These are phyloP conservation scores for Cephalopholis sonnerati DNA, from an alignment of 2,113 vertebrate genomes.

Conservation along the genomic window DNA sequence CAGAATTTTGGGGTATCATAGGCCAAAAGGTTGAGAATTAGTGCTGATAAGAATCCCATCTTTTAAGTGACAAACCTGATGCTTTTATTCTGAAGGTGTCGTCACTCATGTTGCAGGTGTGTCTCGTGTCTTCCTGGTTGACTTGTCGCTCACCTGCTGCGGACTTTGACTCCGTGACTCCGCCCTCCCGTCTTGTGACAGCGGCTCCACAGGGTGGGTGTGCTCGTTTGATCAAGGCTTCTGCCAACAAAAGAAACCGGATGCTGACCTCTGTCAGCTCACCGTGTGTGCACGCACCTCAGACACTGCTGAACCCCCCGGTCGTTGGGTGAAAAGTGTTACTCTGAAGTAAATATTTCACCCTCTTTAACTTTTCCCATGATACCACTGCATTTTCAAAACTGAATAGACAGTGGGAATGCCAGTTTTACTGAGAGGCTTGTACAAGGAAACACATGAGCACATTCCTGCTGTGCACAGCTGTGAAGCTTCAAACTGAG, in stretches of 20 bases:
- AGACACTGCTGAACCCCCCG: background rate
- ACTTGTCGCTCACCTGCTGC: constrained; percentile 58
- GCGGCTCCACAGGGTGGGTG: constrained; percentile 70
- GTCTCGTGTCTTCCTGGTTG: background rate
- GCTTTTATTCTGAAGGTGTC: constrained; percentile 62
- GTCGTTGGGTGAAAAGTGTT: background rate
- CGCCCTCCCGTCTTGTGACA: constrained; percentile 83
- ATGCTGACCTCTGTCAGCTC: constrained; percentile 58
- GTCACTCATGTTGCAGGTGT: background rate
- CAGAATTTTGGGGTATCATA: too few relatives aligned
- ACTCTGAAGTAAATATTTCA: background rate
- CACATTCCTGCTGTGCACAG: background rate
- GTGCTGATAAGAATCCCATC: background rate
- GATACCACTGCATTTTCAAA: background rate
- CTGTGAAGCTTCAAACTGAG: background rate
- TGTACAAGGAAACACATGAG: constrained; percentile 1
- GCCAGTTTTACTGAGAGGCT: background rate
- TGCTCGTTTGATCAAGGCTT: constrained; percentile 80
- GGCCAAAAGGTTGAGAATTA: too few relatives aligned
- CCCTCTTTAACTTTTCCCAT: background rate
- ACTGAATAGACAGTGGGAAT: background rate
- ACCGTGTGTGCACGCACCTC: background rate
- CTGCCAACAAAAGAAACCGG: constrained; percentile 77
- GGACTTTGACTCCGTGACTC: constrained; percentile 58
- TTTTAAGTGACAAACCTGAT: background rate